A percentile compares a stretch with the other conserved stretches of the same genome.
Evolutionary conservation across 2,888 invertebrate species (phyloP).

Genomic region (Tetranychus truncatus): DNA sequence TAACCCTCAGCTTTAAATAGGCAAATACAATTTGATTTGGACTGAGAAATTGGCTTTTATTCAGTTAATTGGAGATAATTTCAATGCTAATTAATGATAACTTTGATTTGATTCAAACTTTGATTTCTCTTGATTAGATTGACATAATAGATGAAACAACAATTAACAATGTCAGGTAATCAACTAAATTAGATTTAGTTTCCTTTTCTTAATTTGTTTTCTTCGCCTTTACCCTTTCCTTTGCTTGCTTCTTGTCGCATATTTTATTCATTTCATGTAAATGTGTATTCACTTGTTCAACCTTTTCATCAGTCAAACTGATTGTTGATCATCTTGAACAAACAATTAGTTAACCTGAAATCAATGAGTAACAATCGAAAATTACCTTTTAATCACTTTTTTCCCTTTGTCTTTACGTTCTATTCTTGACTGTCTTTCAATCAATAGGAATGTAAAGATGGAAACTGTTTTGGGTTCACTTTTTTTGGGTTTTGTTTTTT

Average conservation of each 20-base stretch:
- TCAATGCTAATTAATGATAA: background rate
- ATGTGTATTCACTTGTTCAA: no score
- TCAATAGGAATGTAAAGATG: no score
- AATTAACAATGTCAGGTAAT: background rate
- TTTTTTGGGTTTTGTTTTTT: background rate
- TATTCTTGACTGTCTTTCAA: no score
- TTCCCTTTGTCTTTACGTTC: no score
- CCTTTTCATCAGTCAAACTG: no score
- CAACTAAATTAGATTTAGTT: background rate
- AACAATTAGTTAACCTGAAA: background rate
- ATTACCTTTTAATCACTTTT: background rate
- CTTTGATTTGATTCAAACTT: background rate
- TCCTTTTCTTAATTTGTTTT: background rate
- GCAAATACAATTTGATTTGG: background rate
- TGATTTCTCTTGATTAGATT: background rate
- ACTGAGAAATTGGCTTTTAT: background rate
- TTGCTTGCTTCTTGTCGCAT: background rate
- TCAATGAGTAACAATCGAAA: background rate
- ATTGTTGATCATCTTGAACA: no score
- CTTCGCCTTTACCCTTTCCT: slow-evolving; percentile 1
- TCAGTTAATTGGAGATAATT: background rate
- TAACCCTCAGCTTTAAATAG: no score
- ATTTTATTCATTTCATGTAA: no score
- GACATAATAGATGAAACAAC: background rate
- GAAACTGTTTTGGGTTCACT: background rate